Conservation (phyloP, 2,888 invertebrate species). For the Salpingus planirostris region DNA sequence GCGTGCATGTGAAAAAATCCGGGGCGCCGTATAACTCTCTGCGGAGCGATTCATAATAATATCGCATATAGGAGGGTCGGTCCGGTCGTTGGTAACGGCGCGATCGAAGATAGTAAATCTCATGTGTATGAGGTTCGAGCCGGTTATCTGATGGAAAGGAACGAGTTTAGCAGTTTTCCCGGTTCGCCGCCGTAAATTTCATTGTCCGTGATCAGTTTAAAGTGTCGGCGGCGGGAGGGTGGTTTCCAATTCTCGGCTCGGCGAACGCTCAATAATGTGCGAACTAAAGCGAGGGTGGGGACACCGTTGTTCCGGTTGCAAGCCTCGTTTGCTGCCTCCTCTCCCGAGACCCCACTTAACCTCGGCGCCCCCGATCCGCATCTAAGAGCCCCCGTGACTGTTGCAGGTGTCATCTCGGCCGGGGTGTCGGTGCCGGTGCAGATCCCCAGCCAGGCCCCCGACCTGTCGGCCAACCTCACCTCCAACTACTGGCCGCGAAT, state of each 20-base stretch:
- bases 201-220: conserved; percentile 41
- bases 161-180: conserved; percentile 17
- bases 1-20: too few species aligned
- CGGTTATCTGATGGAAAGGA: conserved; percentile 14
- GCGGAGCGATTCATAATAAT: too few species aligned
- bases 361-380: conserved; percentile 15
- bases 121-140: conserved; percentile 10
- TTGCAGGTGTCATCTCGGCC: conserved; percentile 83
- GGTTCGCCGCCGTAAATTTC: conserved; percentile 31
- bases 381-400: conserved; percentile 16
- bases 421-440: conserved; percentile 88
- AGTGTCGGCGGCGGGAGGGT: conserved; percentile 39
- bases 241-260: conserved; percentile 50
- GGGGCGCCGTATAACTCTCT: too few species aligned
- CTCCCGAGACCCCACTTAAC: conserved; percentile 37
- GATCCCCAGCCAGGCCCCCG: conserved; percentile 78
- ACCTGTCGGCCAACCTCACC: conserved; percentile 58
- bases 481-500: conserved; percentile 85
- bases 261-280: conserved; percentile 55
- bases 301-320: conserved; percentile 41
- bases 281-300: conserved; percentile 48
- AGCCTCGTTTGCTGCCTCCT: conserved; percentile 41
- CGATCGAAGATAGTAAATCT: conserved; percentile 15
- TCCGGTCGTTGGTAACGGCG: too few species aligned
- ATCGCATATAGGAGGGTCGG: too few species aligned